Base-by-base conservation (phyloP, 2,797 vertebrate species). In the Chaetophractus vellerosus region DNA sequence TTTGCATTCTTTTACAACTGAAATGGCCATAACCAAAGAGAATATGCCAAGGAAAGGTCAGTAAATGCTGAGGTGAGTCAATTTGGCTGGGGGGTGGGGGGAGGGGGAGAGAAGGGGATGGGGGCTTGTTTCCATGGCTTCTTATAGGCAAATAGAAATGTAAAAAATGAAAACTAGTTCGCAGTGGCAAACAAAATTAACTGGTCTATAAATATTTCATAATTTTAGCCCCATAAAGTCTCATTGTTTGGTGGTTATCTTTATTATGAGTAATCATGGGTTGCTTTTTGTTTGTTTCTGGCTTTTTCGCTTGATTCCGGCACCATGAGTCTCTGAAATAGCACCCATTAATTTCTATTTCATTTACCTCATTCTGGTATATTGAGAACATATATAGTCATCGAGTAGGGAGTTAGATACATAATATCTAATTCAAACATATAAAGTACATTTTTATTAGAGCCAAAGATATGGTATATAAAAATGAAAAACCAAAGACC, bases 131-230 rank as follows among this genome's bases (percentile, higher is more conserved):
- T 88, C 93, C 92, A 90, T 93, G 76, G 82, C 92, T 95, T 95
- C 95, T 92, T 91, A 93, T 66, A 93, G 93, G 97, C 90, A n/a
- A 94, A 74, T 82, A 89, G 41, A 74, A 95, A 88, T 82, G 57
- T 36, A n/a, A 90, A 93, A 95, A 96, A 81, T 63, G 91, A 95
- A 96, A 94, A 92, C 74, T 59, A 80, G 79, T 91, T 86, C 88
- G 23, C 82, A n/a, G 36, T 41, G 33, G 82, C 68, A 95, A 96
- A 96, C 84, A 82, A 95, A 97, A 96, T 55, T 33, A 95, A 83
- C 82, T 24, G 82, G 48, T 92, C 97, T 98, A 97, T 98, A 97
- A 97, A 97, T 97, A 97, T 88, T 95, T 95, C 90, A 90, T 96
- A 66, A 93, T 96, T 91, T 92, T 79, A 97, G 94, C 63, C 88